Evolutionary conservation across 2,888 invertebrate species (phyloP).

Genomic region (Erebia aethiops): DNA sequence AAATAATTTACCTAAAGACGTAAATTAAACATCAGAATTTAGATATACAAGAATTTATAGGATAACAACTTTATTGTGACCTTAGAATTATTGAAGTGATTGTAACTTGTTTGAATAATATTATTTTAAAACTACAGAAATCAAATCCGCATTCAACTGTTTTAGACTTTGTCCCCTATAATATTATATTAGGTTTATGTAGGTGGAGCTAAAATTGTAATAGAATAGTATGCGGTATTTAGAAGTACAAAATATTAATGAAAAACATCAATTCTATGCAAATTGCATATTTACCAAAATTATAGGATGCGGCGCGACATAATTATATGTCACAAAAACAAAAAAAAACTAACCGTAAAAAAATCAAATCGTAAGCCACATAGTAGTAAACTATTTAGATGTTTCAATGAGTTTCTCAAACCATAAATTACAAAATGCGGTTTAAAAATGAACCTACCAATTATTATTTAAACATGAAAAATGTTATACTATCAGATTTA

Average conservation of each 20-base stretch:
- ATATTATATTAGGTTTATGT: neutral
- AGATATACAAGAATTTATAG: neutral
- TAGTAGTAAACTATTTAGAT: neutral
- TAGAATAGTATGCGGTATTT: neutral
- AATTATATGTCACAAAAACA: too few species aligned
- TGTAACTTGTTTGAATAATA: neutral
- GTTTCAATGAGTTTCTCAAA: neutral
- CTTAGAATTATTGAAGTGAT: constrained; percentile 6
- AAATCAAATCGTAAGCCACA: neutral
- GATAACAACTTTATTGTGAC: neutral
- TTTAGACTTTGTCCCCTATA: neutral
- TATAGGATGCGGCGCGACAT: too few species aligned
- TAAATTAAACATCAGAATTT: neutral
- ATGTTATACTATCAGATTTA: neutral
- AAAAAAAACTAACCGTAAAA: too few species aligned
- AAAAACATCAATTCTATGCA: too few species aligned
- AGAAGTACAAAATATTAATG: too few species aligned
- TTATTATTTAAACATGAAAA: neutral
- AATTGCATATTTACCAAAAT: too few species aligned
- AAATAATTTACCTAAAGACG: neutral
- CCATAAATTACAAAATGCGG: neutral
- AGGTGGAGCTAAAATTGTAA: neutral
- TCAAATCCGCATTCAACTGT: constrained; percentile 1
- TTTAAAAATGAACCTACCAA: neutral
- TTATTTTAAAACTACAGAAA: neutral